phyloP scores from a whole-genome alignment of 2,888 invertebrate species.

The Willowsia nigromaculata region DNA sequence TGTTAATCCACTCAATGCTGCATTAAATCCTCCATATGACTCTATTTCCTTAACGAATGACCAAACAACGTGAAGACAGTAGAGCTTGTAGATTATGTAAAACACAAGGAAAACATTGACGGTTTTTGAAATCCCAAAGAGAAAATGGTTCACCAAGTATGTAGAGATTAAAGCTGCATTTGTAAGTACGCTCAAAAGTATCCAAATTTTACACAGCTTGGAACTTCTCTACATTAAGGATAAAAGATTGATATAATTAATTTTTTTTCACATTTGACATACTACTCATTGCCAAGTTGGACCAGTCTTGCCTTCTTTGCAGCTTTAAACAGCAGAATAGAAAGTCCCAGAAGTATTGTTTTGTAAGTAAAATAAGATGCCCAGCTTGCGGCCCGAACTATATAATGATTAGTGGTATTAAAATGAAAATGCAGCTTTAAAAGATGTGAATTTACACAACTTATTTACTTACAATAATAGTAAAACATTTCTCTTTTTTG shows the following conservation, averaged over 20 bases:
- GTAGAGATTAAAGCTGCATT: background rate
- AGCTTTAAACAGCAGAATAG: constrained; percentile 59
- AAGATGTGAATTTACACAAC: too few relatives aligned
- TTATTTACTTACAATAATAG: constrained; percentile 58
- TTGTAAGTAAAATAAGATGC: constrained; percentile 48
- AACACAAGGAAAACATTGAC: constrained; percentile 34
- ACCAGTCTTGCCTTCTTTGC: constrained; percentile 57
- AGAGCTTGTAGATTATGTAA: constrained; percentile 62
- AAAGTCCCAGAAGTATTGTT: constrained; percentile 21
- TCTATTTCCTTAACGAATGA: constrained; percentile 69
- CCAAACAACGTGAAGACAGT: constrained; percentile 68
- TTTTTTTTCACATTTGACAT: background rate
- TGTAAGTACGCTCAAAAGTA: constrained; percentile 18
- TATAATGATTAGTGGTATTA: background rate
- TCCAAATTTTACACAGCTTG: constrained; percentile 67
- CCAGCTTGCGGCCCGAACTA: constrained; percentile 60
- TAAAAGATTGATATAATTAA: background rate
- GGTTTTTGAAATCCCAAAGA: constrained; percentile 46
- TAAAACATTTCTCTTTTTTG: background rate
- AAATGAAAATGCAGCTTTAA: too few relatives aligned
- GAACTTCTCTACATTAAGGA: constrained; percentile 55
- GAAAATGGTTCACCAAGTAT: background rate
- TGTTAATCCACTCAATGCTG: constrained; percentile 65
- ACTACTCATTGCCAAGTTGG: too few relatives aligned
- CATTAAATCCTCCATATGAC: constrained; percentile 73